Base-by-base conservation (phyloP, 1,140 invertebrate species). In the Patella vulgata region DNA sequence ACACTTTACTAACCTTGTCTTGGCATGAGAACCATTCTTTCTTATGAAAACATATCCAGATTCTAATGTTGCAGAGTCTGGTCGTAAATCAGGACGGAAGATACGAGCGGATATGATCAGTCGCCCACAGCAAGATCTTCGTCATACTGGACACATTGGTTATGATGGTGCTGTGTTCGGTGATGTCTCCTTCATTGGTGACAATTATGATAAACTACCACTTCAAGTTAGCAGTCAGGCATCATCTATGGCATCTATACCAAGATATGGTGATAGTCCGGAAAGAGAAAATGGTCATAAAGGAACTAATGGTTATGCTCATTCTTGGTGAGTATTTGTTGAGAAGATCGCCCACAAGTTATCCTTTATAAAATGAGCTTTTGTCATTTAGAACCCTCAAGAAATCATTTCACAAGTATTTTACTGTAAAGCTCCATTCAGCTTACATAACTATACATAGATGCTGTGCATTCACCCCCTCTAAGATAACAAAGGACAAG, bases 161-260 rank as follows among this genome's bases (percentile, higher is more conserved):
- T 87, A 97, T 14, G 97, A 99, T 83, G 97, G 97, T 5, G 93
- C 94, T 56, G 95, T 95, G 78, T 99, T 99, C 82, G 96, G 97
- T 0, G 95, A 98, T 83, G 90, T 98, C 11, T 71, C 78, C 2
- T 83, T 81, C 28, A 90, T 88, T 12, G 94, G 88, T 17, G 91
- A 91, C 44, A 94, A 81, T 50, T 81, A 81, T 39, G 78, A 81
- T 62, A 84, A 82, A 68, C 74, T 84, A 44, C 82, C 82, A 23
- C 36, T 80, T 17, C 78, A 78, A 72, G 73, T 74, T 48, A 59
- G 61, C 25, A 69, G 66, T 47, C 42, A 62, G 11, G 66, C 66
- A 11, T 68, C 70, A 21, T 72, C 70, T 12, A 63, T 69, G 39
- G 56, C 56, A 12, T 70, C 71, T 1, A 33, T 67, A 12, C 55